Base-by-base conservation (phyloP, 2,797 vertebrate species). In the Semaprochilodus insignis region DNA sequence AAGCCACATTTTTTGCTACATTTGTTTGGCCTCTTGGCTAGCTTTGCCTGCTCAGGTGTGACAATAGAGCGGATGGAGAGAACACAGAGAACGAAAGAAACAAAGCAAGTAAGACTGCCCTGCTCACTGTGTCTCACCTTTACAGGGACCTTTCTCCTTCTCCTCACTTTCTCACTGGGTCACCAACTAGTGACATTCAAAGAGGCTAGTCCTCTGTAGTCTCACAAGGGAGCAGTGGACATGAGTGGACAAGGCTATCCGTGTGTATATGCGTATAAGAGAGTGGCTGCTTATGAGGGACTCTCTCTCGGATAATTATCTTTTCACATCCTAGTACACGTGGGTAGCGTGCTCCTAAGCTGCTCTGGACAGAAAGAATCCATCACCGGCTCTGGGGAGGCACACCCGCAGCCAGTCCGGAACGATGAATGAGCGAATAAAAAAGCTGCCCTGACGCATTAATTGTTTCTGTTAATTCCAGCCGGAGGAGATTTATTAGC, bases 381-480 rank as follows among this genome's bases (percentile, higher is more conserved):
- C 88, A 95, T 94, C 92, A 92, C 86, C 82, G 72, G 82, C 85
- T 85, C 83, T 83, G 83, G 74, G 90, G 91, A 91, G 87, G 54
- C 89, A 80, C 79, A 78, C 83, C 83, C 19, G 19, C 77, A 77
- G 81, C 60, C 67, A 69, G 80, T 77, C 88, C 87, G 85, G 23
- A 80, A 88, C 85, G 80, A 79, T 51, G 79, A 87, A 88, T 82
- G 81, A 6, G 87, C 17, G 88, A 92, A 91, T 85, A 87, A 87
- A 90, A 90, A 84, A 87, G 83, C 86, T 15, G 89, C 82, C 77
- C 87, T 95, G 95, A 95, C 94, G 93, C 92, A 94, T 95, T 95
- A 95, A 95, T 95, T 94, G 94, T 95, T 95, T 94, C 94, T 93
- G 93, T 94, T 96, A 96, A 96, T 95, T 95, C 92, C 86, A 90